A percentile compares a stretch with the other conserved stretches of the same genome.
Conservation (phyloP, 2,888 invertebrate genomes). For the Hypomecis atomaria region DNA sequence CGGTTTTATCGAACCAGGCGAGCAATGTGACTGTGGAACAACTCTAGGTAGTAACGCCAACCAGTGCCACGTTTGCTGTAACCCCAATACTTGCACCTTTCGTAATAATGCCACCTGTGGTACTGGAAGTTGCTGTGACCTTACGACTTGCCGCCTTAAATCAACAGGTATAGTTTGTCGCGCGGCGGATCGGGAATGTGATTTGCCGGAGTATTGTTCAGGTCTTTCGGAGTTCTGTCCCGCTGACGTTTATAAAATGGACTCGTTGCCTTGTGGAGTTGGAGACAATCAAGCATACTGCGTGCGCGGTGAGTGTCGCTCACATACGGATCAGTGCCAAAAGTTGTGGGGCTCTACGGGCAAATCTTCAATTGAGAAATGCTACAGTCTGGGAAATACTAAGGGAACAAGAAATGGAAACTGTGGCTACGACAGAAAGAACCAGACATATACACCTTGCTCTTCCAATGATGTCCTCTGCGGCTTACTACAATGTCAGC, state of each 20-base stretch:
- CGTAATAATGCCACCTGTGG: conserved; percentile 96
- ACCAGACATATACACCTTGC: conserved; percentile 90
- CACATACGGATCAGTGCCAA: conserved; percentile 95
- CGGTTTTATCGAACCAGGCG: conserved; percentile 97
- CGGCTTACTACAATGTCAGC: conserved; percentile 97
- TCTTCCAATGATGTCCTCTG: conserved; percentile 88
- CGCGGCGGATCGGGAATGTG: conserved; percentile 94
- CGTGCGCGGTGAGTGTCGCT: conserved; percentile 94
- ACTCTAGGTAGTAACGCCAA: conserved; percentile 86
- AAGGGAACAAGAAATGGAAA: conserved; percentile 95
- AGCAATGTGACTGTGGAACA: conserved; percentile 97
- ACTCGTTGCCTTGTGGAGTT: conserved; percentile 90
- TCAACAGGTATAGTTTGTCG: conserved; percentile 92
- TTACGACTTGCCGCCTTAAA: conserved; percentile 89
- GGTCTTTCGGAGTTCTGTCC: conserved; percentile 98
- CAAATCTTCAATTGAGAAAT: conserved; percentile 90
- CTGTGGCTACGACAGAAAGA: conserved; percentile 94
- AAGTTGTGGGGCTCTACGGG: conserved; percentile 97
- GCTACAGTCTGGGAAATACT: conserved; percentile 92
- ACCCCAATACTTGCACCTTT: conserved; percentile 95
- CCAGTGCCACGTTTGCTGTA: conserved; percentile 88
- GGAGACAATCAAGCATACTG: conserved; percentile 91
- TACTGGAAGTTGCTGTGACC: conserved; percentile 96
- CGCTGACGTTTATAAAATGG: conserved; percentile 93
- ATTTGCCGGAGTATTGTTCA: conserved; percentile 97